phyloP scores from a whole-genome alignment of 2,888 invertebrate genomes.

The Drosophila infuscata region DNA sequence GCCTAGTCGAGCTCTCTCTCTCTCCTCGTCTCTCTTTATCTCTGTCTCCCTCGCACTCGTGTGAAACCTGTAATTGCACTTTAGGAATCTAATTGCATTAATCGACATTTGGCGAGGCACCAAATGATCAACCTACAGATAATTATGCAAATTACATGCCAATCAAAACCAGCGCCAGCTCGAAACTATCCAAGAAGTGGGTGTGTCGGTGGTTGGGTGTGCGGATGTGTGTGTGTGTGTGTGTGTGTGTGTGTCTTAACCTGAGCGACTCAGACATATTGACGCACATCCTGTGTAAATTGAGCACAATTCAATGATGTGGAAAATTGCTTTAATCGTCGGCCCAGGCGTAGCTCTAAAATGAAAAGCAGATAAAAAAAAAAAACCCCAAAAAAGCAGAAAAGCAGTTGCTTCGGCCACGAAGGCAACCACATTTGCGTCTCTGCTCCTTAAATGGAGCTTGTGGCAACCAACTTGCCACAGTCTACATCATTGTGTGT shows the following conservation, averaged over 20 bases:
- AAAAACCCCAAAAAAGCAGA: not conserved
- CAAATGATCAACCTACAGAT: constrained; percentile 13
- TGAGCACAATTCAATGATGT: constrained; percentile 71
- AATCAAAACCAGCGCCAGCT: constrained; percentile 4
- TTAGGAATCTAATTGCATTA: constrained; percentile 11
- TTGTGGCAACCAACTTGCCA: constrained; percentile 28
- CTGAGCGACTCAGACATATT: constrained; percentile 45
- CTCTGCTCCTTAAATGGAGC: constrained; percentile 1
- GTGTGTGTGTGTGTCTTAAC: constrained; percentile 1
- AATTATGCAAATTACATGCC: constrained; percentile 45
- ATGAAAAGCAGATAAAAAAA: not conserved
- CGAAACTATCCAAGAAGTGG: constrained; percentile 2
- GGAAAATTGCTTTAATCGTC: constrained; percentile 73
- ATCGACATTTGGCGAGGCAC: constrained; percentile 11
- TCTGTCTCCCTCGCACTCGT: too few species aligned
- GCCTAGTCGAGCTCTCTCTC: not conserved
- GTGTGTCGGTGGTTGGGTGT: too few species aligned
- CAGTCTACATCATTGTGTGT: not conserved
- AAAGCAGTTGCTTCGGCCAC: constrained; percentile 7
- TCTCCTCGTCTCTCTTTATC: not conserved
- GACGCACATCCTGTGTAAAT: constrained; percentile 68
- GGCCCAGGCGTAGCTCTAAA: constrained; percentile 1
- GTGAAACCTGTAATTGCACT: not conserved
- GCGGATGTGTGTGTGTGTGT: not conserved
- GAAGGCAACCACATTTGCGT: constrained; percentile 1